Conservation (phyloP, 1,140 invertebrate species). For the Drosophila neocordata region DNA sequence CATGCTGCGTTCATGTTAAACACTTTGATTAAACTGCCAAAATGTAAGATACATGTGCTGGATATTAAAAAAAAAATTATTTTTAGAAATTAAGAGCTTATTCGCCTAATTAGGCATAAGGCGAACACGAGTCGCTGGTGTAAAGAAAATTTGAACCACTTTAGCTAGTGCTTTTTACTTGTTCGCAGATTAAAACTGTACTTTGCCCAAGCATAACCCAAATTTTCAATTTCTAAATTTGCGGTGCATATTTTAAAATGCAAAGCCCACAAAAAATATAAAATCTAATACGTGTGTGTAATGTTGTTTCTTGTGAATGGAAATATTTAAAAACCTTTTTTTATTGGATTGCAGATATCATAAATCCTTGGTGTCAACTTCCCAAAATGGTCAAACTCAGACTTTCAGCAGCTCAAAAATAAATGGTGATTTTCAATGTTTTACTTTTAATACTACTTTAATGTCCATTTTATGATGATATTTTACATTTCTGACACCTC, state of each 20-base stretch:
- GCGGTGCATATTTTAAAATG: constrained; percentile 77
- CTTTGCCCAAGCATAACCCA: constrained; percentile 82
- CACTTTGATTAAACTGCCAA: too few relatives aligned
- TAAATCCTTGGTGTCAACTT: not conserved
- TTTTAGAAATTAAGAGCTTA: too few relatives aligned
- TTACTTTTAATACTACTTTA: not conserved
- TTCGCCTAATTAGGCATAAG: too few relatives aligned
- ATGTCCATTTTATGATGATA: too few relatives aligned
- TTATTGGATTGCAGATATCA: not conserved
- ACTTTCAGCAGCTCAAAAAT: not conserved
- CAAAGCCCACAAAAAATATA: constrained; percentile 62
- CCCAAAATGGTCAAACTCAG: not conserved
- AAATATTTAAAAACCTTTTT: too few relatives aligned
- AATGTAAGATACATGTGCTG: not conserved
- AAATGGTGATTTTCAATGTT: not conserved
- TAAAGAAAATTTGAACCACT: constrained; percentile 64
- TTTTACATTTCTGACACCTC: constrained; percentile 79
- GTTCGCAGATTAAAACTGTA: constrained; percentile 68
- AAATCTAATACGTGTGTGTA: too few relatives aligned
- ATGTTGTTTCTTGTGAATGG: too few relatives aligned
- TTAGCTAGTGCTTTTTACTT: constrained; percentile 81
- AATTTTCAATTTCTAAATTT: constrained; percentile 60
- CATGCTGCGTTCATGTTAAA: too few relatives aligned
- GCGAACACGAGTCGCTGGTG: constrained; percentile 79
- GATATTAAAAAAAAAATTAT: too few relatives aligned